Evolutionary conservation across 2,797 vertebrate species (phyloP), one percentile per base, ranked within the genome.

Genomic region (Argyrosomus regius): DNA sequence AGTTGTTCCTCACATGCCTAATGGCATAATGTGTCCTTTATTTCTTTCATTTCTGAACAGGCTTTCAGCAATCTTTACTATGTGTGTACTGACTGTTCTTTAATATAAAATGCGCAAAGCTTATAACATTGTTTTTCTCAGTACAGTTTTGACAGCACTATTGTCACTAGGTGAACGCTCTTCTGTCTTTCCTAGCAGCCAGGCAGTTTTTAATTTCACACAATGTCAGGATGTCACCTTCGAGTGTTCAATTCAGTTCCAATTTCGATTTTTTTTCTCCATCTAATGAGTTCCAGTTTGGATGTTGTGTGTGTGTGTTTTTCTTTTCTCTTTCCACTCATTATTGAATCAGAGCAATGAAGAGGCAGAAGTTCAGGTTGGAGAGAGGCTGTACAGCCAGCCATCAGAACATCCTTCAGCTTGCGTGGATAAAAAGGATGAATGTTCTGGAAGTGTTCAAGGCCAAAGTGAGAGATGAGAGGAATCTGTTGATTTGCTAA

Each of bases 401-500:
- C 64, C 81, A 67, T 83, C 81, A 80, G 83, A 88, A 84, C 87
- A 86, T 89, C 87, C 87, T 90, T 88, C 88, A 90, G 69, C 63
- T 48, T 56, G 54, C 24, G 17, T 54, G 71, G 35, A 86, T 87
- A 17, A 73, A 89, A 91, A 84, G 78, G 52, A 84, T 89, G 85
- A 90, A 89, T 87, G 77, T 81, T 83, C 39, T 83, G 81, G 58
- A 88, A 77, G 82, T 90, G 83, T 88, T 91, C 91, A 92, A 87
- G 91, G 92, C 88, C 89, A 82, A 69, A 80, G 78, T 52, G 77
- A 89, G 77, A 56, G 76, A 80, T 75, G 87, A 89, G 86, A 89
- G 86, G 85, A 91, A 84, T 91, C 83, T 89, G 89, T 88, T 90
- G 89, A 89, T 89, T 87, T 85, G 79, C 91, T 89, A 90, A 92